These are phyloP conservation scores for Drosophila tropicalis DNA, from an alignment of 1,140 invertebrate genomes.

Conservation along the genomic window DNA sequence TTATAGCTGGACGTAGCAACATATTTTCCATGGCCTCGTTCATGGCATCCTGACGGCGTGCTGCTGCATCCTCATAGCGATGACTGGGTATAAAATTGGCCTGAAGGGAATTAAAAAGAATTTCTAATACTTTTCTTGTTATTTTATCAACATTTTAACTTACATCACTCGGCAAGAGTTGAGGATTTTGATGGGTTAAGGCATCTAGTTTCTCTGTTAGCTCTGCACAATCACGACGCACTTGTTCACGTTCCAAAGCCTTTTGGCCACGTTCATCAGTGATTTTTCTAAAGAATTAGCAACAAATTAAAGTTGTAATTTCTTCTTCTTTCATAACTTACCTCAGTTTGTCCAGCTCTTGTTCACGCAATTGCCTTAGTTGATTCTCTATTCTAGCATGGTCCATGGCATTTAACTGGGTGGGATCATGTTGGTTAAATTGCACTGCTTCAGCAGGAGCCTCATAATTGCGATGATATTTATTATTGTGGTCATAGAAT, in stretches of 20 bases:
- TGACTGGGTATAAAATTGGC: slow-evolving; percentile 57
- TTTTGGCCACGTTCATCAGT: slow-evolving; percentile 64
- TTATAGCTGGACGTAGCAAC: slow-evolving; percentile 66
- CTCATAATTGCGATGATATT: slow-evolving; percentile 60
- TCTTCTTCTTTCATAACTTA: neutral
- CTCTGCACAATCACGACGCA: slow-evolving; percentile 70
- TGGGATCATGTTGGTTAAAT: slow-evolving; percentile 31
- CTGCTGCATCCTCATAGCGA: slow-evolving; percentile 49
- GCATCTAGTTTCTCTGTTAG: slow-evolving; percentile 72
- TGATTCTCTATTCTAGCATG: slow-evolving; percentile 64
- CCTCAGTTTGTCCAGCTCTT: slow-evolving; percentile 59
- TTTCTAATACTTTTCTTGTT: neutral
- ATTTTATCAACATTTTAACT: slow-evolving; percentile 9
- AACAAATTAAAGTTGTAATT: neutral
- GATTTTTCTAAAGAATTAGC: slow-evolving; percentile 41
- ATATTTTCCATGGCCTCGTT: slow-evolving; percentile 71
- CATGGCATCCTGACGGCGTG: slow-evolving; percentile 68
- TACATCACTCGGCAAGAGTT: slow-evolving; percentile 69
- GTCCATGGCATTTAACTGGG: slow-evolving; percentile 64
- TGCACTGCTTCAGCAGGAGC: slow-evolving; percentile 52
- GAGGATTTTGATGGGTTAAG: slow-evolving; percentile 57
- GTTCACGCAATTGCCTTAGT: slow-evolving; percentile 43
- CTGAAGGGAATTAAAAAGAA: slow-evolving; percentile 18
- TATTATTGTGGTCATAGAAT: slow-evolving; percentile 78
- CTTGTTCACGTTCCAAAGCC: slow-evolving; percentile 74